These are phyloP conservation scores for Papilio aristodemus DNA, from an alignment of 1,140 invertebrate species.

Conservation along the genomic window DNA sequence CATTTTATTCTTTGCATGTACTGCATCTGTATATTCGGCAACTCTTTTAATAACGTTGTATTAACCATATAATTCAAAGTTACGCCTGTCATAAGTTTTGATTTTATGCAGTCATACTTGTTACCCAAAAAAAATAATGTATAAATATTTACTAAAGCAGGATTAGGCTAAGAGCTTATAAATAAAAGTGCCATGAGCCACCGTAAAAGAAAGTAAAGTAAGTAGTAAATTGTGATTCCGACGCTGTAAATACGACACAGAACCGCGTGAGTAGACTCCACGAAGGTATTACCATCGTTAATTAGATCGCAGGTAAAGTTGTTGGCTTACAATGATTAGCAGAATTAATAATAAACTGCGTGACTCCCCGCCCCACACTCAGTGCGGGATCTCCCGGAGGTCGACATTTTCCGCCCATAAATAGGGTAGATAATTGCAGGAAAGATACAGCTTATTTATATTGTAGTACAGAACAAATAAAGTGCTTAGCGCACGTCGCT, in stretches of 20 bases:
- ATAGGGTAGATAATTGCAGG: conserved; percentile 59
- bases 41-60: too few relatives aligned
- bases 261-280: neutral
- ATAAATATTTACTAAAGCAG: conserved; percentile 7
- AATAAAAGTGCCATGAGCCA: neutral
- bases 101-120: too few relatives aligned
- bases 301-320: conserved; percentile 36
- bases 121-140: neutral
- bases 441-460: conserved; percentile 52
- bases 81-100: too few relatives aligned
- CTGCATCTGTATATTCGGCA: too few relatives aligned
- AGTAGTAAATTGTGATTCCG: conserved; percentile 19
- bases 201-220: conserved; percentile 8
- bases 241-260: conserved; percentile 11
- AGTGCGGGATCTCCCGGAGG: conserved; percentile 44
- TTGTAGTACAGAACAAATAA: conserved; percentile 45
- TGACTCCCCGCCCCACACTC: conserved; percentile 19
- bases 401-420: conserved; percentile 60
- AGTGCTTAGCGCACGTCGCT: conserved; percentile 18
- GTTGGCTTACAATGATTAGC: conserved; percentile 43
- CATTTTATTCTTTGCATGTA: too few relatives aligned
- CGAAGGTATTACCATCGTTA: conserved; percentile 27
- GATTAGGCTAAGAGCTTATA: neutral
- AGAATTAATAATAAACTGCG: conserved; percentile 45
- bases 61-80: too few relatives aligned